Base-by-base conservation (phyloP, 2,797 vertebrate species). In the Octomys mimax region DNA sequence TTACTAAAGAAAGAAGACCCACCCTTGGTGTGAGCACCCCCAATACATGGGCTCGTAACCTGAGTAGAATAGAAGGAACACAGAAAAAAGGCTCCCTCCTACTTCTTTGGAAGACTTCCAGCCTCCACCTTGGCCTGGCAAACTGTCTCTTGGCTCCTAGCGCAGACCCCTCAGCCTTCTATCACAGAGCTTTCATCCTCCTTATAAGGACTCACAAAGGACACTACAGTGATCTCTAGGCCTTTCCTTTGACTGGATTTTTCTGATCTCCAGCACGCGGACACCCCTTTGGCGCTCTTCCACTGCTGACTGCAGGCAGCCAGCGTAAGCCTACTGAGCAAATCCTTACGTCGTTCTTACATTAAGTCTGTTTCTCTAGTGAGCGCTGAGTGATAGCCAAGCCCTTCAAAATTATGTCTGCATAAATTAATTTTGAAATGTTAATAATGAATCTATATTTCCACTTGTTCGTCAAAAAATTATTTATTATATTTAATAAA, bases 371-470 rank as follows among this genome's bases (percentile, higher is more conserved):
- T 75, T 46, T 16, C 5, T 13, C 42, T 77, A 26, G 24, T 77
- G 73, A 77, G 24, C 26, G 26, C 42, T 77, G 73, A 77, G 5
- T 77, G 42, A 46, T 49, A 49, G 12, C 36, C 14, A 64, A 70
- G 33, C 8, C n/a, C 87, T 73, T 93, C 8, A 54, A 46, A 93
- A 59, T 82, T 64, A 49, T 57, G 54, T 33, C 81, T 1, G 70
- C 31, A 84, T 36, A 57, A 89, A 61, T 85, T 89, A 84, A 52
- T 68, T 85, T 94, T 26, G 28, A 92, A 87, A 66, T 79, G 2
- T 84, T 75, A 33, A 80, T 94, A 18, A 87, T 84, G 91, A 86
- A 89, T 21, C 22, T 89, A 49, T 16, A 59, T 91, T 95, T 95
- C 87, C 26, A 77, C 62, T 75, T 81, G 39, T 61, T 73, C 13